These are phyloP conservation scores for Trichechus manatus DNA, from an alignment of 2,113 vertebrate species.

Conservation along the genomic window DNA sequence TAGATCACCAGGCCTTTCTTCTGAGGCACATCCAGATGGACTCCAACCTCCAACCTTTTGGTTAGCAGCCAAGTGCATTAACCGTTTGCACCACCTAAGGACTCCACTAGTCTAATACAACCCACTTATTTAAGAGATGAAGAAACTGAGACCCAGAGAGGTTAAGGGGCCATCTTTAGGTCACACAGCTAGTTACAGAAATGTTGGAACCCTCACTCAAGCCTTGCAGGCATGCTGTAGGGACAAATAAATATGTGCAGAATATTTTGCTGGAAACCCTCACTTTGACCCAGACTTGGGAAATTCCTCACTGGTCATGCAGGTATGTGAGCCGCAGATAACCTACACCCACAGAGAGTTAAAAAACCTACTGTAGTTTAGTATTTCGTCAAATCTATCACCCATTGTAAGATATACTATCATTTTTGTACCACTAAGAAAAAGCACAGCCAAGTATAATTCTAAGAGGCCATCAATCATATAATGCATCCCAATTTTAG, in stretches of 20 bases:
- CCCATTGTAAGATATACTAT: background rate
- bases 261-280: background rate
- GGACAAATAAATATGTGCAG: background rate
- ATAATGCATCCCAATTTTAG: background rate
- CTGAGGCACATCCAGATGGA: background rate
- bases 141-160: background rate
- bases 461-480: background rate
- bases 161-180: background rate
- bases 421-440: background rate
- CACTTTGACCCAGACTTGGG: background rate
- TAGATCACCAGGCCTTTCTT: background rate
- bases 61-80: background rate
- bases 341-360: background rate
- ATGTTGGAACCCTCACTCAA: background rate
- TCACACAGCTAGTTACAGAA: background rate
- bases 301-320: background rate
- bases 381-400: background rate
- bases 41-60: background rate
- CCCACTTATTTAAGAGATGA: background rate
- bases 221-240: background rate
- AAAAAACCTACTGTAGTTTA: background rate
- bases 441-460: background rate
- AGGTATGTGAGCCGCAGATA: background rate
- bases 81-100: background rate
- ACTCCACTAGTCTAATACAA: background rate